Evolutionary conservation across 2,888 invertebrate species (phyloP).

Genomic region (Cynaeus angustus): DNA sequence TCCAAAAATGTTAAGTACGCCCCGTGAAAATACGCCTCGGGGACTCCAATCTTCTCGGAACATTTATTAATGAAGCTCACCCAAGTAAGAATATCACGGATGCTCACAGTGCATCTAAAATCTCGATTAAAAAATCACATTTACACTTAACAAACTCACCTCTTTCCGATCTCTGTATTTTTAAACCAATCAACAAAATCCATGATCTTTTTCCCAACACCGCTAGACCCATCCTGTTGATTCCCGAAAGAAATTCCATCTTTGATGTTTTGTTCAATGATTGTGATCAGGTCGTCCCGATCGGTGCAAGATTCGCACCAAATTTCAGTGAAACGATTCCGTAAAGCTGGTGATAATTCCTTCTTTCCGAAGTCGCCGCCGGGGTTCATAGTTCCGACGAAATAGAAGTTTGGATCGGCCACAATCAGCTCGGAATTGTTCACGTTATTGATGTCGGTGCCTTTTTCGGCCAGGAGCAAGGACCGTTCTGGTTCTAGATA

Average conservation of each 20-base stretch:
- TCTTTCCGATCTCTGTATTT: slow-evolving; percentile 79
- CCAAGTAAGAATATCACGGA: slow-evolving; percentile 95
- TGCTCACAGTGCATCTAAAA: slow-evolving; percentile 85
- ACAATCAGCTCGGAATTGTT: slow-evolving; percentile 76
- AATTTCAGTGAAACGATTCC: slow-evolving; percentile 99
- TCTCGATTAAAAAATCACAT: not conserved
- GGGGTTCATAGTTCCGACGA: slow-evolving; percentile 99
- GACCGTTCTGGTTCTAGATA: slow-evolving; percentile 89
- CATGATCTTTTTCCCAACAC: slow-evolving; percentile 82
- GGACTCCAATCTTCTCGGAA: slow-evolving; percentile 69
- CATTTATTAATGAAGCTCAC: slow-evolving; percentile 88
- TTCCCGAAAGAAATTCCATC: slow-evolving; percentile 73
- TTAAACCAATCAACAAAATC: slow-evolving; percentile 88
- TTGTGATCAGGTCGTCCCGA: slow-evolving; percentile 83
- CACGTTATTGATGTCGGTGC: slow-evolving; percentile 75
- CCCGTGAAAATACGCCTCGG: slow-evolving; percentile 89
- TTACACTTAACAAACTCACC: slow-evolving; percentile 63
- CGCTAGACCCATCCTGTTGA: slow-evolving; percentile 74
- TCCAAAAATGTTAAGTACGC: slow-evolving; percentile 94
- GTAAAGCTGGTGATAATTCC: slow-evolving; percentile 96
- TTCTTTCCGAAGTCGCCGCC: slow-evolving; percentile 99
- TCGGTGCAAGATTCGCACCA: slow-evolving; percentile 92
- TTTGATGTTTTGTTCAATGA: slow-evolving; percentile 86
- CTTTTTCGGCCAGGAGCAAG: slow-evolving; percentile 93
- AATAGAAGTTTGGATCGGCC: slow-evolving; percentile 85